Evolutionary conservation across 1,140 invertebrate species (phyloP), one percentile per base, ranked within the genome.

Genomic region (Eulimnadia texana): DNA sequence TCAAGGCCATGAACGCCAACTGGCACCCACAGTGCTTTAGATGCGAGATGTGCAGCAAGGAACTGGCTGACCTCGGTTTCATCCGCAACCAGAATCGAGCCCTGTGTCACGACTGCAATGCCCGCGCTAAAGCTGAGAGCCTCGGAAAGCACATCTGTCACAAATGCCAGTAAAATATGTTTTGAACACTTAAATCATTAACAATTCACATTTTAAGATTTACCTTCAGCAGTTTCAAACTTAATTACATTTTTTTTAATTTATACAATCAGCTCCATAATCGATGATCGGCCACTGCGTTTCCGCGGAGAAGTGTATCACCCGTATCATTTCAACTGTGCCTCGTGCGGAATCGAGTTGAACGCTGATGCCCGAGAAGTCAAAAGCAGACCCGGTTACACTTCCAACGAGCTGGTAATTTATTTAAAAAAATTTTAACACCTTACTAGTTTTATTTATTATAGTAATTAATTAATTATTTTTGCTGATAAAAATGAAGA

Each of bases 291-390:
- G 67, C 94, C 95, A 50, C 79, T 99, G 64, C 86, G 93, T 67
- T 98, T 90, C 76, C 84, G 92, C 50, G 93, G 93, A 28, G 96
- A 99, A 76, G 88, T 93, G 1, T 99, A 94, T 77, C 97, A 99
- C 77, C 91, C 94, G 0, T 99, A 99, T 77, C 97, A 99, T 74
- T 99, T 99, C 75, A 98, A 95, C 70, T 99, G 97, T 72, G 88
- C 88, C 33, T 80, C 86, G 2, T 97, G 93, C 75, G 85, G 87
- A 51, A 78, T 86, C 1, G 88, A 91, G 73, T 76, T 90, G 28
- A 88, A 89, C 74, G 60, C 55, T 69, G 74, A 64, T 64, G 79
- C 78, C 20, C 76, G 95, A 55, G 95, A 99, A 77, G 90, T 97
- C 23, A 88, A 91, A 74, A 90, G 86, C 68, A 79, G 89, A 62